Base-by-base conservation (phyloP, 2,113 vertebrate species). In the Cyanoramphus novaezelandiae region DNA sequence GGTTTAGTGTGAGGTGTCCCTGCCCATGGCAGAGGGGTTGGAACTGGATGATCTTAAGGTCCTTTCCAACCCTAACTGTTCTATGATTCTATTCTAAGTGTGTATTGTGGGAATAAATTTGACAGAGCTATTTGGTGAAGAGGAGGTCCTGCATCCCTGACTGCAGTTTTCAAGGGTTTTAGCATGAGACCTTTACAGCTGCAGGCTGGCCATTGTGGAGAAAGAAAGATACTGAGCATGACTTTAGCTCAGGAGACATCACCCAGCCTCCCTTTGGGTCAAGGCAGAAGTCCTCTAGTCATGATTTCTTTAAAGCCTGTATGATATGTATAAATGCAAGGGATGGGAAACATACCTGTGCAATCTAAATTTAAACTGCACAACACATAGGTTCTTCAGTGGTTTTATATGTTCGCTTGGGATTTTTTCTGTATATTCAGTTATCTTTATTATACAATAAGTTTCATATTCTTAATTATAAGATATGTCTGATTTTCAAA, bases 341-440 rank as follows among this genome's bases (percentile, higher is more conserved):
- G 13, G 1, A 75, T 39, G 27, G 17, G 33, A 46, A 81, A 65
- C 1, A 17, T 65, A 60, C 13, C 33, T 0, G 0, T 52, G 15
- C 27, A 50, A 33, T 82, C n/a, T 59, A 70, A 74, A 67, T 88
- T 77, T 81, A 76, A 92, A 50, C 55, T 76, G 9, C 15, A 17
- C 4, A 2, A 35, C 29, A 75, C 10, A 9, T 18, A 39, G 16
- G 20, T 59, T 10, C 31, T 74, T 74, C 28, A 67, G 4, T 33
- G 21, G 0, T 3, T 80, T 37, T 83, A 5, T 25, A 33, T 15
- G 3, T 57, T 94, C 83, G 10, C 27, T 53, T 86, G 7, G 5
- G 8, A 28, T 55, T 44, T 90, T 92, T 85, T 16, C 21, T 64
- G 39, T 55, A 2, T 68, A 33, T 64, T 86, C 24, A 24, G 19